Percentiles rank a stretch among this genome's conserved stretches.
phyloP scores from a whole-genome alignment of 1,140 invertebrate genomes.

The Drosophila mauritiana region DNA sequence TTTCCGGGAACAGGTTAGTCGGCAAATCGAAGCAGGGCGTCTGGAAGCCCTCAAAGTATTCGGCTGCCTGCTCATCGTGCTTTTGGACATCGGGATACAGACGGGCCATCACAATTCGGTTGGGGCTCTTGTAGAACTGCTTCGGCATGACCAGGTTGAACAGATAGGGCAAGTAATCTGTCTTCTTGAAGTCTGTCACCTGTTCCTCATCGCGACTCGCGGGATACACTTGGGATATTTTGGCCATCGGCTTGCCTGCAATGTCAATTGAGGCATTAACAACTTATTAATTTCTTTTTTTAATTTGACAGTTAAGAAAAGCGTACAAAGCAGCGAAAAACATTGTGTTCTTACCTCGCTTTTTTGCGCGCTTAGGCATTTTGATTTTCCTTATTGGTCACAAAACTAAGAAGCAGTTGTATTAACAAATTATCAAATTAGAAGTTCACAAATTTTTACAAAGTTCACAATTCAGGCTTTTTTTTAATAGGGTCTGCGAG shows the following conservation, averaged over 20 bases:
- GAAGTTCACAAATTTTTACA: too few relatives aligned
- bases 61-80: background rate
- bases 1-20: constrained; percentile 15
- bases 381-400: too few relatives aligned
- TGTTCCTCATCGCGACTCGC: background rate
- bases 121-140: background rate
- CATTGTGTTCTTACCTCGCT: background rate
- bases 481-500: background rate
- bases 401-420: background rate
- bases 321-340: too few relatives aligned
- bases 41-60: background rate
- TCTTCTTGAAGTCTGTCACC: background rate
- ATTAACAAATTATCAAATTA: too few relatives aligned
- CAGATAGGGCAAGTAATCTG: background rate
- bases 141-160: constrained; percentile 1
- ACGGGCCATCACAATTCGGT: background rate
- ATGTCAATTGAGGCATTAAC: background rate
- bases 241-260: background rate
- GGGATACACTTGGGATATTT: background rate
- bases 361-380: background rate
- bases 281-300: background rate
- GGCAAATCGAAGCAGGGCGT: background rate
- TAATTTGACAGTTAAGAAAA: background rate
- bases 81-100: background rate
- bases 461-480: too few relatives aligned